Conservation (phyloP, 2,888 invertebrate genomes). For the Piscicola geometra region DNA sequence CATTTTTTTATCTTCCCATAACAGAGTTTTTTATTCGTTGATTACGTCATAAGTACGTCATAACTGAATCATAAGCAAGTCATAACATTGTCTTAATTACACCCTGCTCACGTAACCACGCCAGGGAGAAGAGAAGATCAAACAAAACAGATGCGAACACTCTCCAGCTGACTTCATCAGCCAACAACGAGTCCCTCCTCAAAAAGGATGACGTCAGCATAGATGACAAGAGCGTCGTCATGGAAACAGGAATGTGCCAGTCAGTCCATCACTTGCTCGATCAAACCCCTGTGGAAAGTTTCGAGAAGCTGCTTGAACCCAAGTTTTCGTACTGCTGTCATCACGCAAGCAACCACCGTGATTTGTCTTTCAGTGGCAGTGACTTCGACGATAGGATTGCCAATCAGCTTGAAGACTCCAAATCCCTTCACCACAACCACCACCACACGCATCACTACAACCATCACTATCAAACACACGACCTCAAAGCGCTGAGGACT, state of each 20-base stretch:
- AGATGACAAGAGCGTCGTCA: not conserved
- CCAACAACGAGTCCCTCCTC: not conserved
- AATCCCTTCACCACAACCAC: too few relatives aligned
- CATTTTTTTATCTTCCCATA: too few relatives aligned
- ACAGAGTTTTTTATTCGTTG: too few relatives aligned
- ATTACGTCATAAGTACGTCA: too few relatives aligned
- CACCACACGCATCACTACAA: not conserved
- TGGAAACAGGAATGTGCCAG: not conserved
- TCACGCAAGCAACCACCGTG: not conserved
- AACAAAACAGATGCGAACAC: not conserved
- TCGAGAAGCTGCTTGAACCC: not conserved
- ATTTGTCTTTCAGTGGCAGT: too few relatives aligned
- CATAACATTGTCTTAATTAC: too few relatives aligned
- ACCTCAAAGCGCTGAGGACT: too few relatives aligned
- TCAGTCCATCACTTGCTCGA: not conserved
- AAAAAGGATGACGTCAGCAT: not conserved
- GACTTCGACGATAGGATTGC: too few relatives aligned
- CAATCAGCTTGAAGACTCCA: too few relatives aligned
- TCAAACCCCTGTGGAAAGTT: not conserved
- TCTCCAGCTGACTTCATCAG: not conserved
- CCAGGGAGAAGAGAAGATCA: slow-evolving; percentile 6
- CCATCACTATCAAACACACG: not conserved
- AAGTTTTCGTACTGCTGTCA: slow-evolving; percentile 3
- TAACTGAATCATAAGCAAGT: too few relatives aligned
- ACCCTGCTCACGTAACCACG: too few relatives aligned